A percentile compares a stretch with the other conserved stretches of the same genome.
Conservation (phyloP, 2,797 vertebrate species). For the Xerus rutilus region DNA sequence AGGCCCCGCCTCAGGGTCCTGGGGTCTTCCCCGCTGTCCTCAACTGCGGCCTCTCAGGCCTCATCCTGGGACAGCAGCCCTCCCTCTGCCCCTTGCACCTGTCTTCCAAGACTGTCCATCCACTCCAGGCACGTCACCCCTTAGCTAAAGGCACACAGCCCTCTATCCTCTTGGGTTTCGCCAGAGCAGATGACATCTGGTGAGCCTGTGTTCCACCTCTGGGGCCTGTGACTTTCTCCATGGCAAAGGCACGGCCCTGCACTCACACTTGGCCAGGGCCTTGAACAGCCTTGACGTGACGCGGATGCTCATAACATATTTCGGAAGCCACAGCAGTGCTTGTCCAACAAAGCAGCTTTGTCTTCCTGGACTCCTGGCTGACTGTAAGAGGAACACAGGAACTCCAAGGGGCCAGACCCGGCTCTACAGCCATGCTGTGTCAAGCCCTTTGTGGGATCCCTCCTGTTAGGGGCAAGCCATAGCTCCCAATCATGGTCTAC, state of each 20-base stretch:
- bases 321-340: background rate
- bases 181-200: background rate
- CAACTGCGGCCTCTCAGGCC: background rate
- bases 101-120: background rate
- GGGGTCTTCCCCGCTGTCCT: background rate
- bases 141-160: no score
- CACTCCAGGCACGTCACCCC: background rate
- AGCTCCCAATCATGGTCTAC: background rate
- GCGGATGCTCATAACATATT: background rate
- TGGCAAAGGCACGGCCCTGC: background rate
- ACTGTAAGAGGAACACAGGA: background rate
- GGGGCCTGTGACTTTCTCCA: background rate
- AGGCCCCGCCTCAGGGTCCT: background rate
- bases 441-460: background rate
- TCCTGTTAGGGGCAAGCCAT: background rate
- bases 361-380: background rate
- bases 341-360: background rate
- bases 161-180: background rate
- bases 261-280: background rate
- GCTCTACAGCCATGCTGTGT: fast-evolving
- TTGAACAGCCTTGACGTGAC: background rate
- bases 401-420: no score
- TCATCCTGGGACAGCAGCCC: fast-evolving
- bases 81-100: background rate
- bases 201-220: background rate